These are phyloP conservation scores for Champsocephalus esox DNA, from an alignment of 2,797 vertebrate genomes.

Conservation along the genomic window DNA sequence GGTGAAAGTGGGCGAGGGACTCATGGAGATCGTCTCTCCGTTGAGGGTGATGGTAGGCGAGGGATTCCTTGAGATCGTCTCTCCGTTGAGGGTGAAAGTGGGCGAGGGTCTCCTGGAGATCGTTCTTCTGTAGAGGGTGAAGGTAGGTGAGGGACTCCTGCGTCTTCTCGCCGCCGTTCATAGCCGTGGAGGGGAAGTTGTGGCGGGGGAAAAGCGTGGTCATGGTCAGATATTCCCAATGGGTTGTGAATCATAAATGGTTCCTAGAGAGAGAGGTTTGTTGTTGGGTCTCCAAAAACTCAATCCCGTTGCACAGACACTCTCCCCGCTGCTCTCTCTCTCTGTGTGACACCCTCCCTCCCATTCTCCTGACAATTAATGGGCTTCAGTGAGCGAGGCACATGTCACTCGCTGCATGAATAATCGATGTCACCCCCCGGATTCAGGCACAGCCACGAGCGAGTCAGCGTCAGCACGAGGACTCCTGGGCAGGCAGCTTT, in stretches of 20 bases:
- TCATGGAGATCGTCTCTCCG: slow-evolving; percentile 16
- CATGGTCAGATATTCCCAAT: slow-evolving; percentile 61
- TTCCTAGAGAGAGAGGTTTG: background rate
- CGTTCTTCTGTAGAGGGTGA: slow-evolving; percentile 53
- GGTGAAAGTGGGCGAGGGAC: slow-evolving; percentile 63
- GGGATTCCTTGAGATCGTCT: too few species aligned
- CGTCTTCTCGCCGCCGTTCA: slow-evolving; percentile 56
- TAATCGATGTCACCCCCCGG: slow-evolving; percentile 88
- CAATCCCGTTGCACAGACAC: slow-evolving; percentile 33
- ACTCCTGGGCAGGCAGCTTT: slow-evolving; percentile 30
- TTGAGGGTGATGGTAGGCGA: background rate
- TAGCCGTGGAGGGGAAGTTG: slow-evolving; percentile 59
- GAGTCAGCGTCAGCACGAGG: slow-evolving; percentile 58
- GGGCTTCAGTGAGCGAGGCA: slow-evolving; percentile 80
- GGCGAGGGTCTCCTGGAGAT: slow-evolving; percentile 69
- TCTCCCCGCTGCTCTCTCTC: slow-evolving; percentile 34
- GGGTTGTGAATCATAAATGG: background rate
- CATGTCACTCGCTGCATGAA: slow-evolving; percentile 84
- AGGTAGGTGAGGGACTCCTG: slow-evolving; percentile 64
- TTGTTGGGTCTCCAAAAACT: slow-evolving; percentile 44
- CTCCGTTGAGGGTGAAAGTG: slow-evolving; percentile 67
- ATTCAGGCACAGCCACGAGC: slow-evolving; percentile 70
- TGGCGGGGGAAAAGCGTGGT: slow-evolving; percentile 69
- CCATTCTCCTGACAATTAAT: slow-evolving; percentile 81
- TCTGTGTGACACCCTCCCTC: slow-evolving; percentile 50